phyloP scores from a whole-genome alignment of 2,113 vertebrate genomes.

The Syngnathoides biaculeatus region DNA sequence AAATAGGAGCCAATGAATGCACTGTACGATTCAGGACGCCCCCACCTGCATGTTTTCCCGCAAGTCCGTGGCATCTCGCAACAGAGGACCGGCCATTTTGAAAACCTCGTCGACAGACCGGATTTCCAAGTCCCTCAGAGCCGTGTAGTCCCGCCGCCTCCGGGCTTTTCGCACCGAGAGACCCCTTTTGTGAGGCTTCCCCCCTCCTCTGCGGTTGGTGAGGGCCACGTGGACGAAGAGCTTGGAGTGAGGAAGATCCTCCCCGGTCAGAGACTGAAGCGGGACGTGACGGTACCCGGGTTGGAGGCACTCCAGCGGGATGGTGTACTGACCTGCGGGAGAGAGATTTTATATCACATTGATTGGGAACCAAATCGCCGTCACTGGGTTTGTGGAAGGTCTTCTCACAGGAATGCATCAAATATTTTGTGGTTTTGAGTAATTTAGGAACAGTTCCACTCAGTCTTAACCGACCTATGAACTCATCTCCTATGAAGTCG shows the following conservation, averaged over 20 bases:
- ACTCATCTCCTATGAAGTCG: constrained; percentile 93
- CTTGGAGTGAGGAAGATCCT: constrained; percentile 81
- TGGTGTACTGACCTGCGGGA: constrained; percentile 86
- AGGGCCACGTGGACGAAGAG: constrained; percentile 93
- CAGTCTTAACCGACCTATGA: constrained; percentile 74
- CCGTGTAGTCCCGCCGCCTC: constrained; percentile 86
- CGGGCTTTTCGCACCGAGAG: constrained; percentile 91
- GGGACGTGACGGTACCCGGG: constrained; percentile 89
- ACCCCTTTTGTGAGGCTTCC: constrained; percentile 91
- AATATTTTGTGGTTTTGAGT: too few relatives aligned
- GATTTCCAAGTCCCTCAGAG: constrained; percentile 85
- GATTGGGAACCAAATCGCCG: too few relatives aligned
- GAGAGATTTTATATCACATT: background rate
- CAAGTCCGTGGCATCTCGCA: constrained; percentile 89
- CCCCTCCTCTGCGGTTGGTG: constrained; percentile 90
- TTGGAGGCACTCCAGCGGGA: constrained; percentile 91
- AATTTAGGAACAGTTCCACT: background rate
- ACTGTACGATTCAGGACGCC: background rate
- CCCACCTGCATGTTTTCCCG: constrained; percentile 94
- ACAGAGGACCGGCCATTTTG: constrained; percentile 83
- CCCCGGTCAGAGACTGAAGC: constrained; percentile 87
- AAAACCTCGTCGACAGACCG: constrained; percentile 89
- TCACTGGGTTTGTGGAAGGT: background rate
- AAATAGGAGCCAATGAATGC: background rate
- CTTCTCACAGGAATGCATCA: background rate